A percentile compares a stretch with the other conserved stretches of the same genome.
Conservation (phyloP, 2,797 vertebrate species). For the Decapterus maruadsi region DNA sequence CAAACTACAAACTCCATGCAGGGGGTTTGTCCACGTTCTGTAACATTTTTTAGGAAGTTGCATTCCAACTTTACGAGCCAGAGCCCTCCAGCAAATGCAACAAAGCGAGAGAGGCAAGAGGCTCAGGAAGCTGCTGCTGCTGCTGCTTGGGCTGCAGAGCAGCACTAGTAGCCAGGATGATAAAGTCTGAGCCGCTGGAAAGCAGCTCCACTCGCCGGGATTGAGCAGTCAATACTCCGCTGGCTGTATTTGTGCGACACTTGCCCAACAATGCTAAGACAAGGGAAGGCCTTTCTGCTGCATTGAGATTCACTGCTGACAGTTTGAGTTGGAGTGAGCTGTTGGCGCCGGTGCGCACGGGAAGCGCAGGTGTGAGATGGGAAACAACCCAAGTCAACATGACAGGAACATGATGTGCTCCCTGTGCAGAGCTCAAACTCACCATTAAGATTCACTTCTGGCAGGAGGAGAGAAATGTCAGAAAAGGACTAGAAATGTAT, state of each 20-base stretch:
- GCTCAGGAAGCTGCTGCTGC: slow-evolving; percentile 33
- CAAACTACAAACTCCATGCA: not conserved
- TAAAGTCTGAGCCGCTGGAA: slow-evolving; percentile 64
- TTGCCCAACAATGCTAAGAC: slow-evolving; percentile 23
- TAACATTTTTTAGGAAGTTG: slow-evolving; percentile 52
- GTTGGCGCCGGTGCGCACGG: not conserved
- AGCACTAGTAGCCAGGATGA: slow-evolving; percentile 49
- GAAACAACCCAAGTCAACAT: slow-evolving; percentile 13
- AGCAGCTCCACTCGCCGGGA: slow-evolving; percentile 38
- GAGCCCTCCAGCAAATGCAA: slow-evolving; percentile 43
- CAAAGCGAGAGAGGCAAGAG: slow-evolving; percentile 27
- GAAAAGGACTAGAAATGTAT: too few relatives aligned
- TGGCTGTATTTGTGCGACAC: slow-evolving; percentile 41
- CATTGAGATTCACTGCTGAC: slow-evolving; percentile 32
- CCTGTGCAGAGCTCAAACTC: not conserved
- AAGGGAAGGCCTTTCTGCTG: slow-evolving; percentile 36
- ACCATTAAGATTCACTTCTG: not conserved
- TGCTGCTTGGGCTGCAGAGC: slow-evolving; percentile 25
- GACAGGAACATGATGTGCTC: not conserved
- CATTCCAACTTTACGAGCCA: slow-evolving; percentile 61
- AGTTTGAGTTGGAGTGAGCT: slow-evolving; percentile 17
- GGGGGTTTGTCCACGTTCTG: slow-evolving; percentile 44
- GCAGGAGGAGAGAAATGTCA: not conserved
- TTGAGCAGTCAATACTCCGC: slow-evolving; percentile 55
- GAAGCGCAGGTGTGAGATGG: slow-evolving; percentile 31